Base-by-base conservation (phyloP, 2,888 invertebrate species). In the Ochlodes sylvanus region DNA sequence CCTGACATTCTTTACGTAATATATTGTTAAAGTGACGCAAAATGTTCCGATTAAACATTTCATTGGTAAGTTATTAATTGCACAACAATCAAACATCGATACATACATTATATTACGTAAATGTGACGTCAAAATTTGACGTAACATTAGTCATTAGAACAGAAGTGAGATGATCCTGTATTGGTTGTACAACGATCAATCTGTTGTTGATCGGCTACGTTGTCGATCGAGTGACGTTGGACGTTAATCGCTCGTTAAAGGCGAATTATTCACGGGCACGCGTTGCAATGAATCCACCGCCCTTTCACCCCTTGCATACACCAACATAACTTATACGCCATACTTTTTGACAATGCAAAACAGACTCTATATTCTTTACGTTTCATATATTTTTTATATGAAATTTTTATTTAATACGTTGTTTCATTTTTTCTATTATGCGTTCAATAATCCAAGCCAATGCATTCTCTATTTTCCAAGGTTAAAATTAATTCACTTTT, bases 221-320 rank as follows among this genome's bases (percentile, higher is more conserved):
- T 79, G 77, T 77, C 80, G 82, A 85, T 87, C 82, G 79, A 77
- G 76, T 79, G 81, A 82, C 79, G 81, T 80, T 81, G 85, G 87
- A 85, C 89, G 87, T 90, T 92, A 92, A 93, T 92, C 92, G 92
- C 81, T 87, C 87, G 87, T 90, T 90, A 86, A 88, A 87, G 90
- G 86, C 86, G 83, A 89, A 92, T 93, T 93, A 93, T 93, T 93
- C 93, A 92, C 86, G 79, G 87, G 81, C 92, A 93, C 91, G 93
- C 90, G 87, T 88, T 88, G 90, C 90, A 86, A 76, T 81, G 83
- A 81, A 83, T 81, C 85, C 79, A 75, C 86, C 87, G 86, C 85
- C 87, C 88, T 82, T 81, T 81, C 85, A 85, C 83, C 86, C 85
- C 73, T 72, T 74, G 77, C 72, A 68, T 55, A 69, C 21, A 74